phyloP scores from a whole-genome alignment of 2,113 vertebrate species.

The Polypterus bichir region DNA sequence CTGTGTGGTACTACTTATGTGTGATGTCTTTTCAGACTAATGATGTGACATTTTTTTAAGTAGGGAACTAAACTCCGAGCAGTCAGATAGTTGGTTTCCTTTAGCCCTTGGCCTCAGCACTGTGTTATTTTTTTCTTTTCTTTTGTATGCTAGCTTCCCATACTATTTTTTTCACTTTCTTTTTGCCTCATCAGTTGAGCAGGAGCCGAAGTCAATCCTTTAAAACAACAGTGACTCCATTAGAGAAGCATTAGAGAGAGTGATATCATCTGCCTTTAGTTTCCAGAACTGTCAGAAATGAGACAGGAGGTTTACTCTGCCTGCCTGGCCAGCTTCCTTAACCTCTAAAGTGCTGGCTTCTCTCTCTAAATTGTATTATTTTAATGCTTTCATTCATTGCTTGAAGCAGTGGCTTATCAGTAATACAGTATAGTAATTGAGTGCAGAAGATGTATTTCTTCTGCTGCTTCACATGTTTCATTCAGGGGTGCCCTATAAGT shows the following conservation, averaged over 20 bases:
- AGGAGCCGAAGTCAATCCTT: no score
- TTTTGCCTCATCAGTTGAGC: neutral
- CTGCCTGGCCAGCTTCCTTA: slow-evolving; percentile 1
- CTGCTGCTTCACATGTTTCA: no score
- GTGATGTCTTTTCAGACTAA: no score
- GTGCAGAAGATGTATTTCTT: no score
- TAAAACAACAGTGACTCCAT: neutral
- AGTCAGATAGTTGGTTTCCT: neutral
- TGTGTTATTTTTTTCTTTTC: neutral
- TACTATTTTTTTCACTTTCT: neutral
- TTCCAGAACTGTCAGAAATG: slow-evolving; percentile 37
- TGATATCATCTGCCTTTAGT: slow-evolving; percentile 21
- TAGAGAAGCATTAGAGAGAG: slow-evolving; percentile 10
- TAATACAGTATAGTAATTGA: no score
- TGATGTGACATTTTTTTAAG: no score
- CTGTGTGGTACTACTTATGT: no score
- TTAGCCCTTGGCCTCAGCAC: neutral
- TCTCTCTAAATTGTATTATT: no score
- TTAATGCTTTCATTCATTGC: no score
- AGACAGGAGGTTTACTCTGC: slow-evolving; percentile 19
- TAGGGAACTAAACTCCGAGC: no score
- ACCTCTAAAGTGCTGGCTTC: neutral
- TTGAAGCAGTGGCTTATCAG: no score
- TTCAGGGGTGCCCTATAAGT: no score
- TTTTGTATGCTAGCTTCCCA: neutral